A percentile compares a stretch with the other conserved stretches of the same genome.
phyloP scores from a whole-genome alignment of 2,797 vertebrate species.

The Echeneis naucrates region DNA sequence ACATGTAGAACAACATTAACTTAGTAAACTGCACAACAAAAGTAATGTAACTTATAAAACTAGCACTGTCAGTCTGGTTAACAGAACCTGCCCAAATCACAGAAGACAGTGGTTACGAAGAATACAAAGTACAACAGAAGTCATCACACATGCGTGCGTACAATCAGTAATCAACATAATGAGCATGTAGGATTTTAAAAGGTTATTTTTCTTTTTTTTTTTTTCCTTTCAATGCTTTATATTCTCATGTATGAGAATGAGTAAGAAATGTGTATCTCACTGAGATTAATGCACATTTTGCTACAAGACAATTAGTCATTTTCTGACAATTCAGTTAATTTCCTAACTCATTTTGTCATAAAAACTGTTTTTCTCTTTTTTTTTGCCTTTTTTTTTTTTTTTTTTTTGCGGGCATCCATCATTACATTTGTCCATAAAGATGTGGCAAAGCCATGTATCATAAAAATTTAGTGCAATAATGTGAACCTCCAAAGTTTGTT shows the following conservation, averaged over 20 bases:
- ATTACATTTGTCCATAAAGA: slow-evolving; percentile 96
- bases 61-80: slow-evolving; percentile 91
- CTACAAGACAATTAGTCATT: slow-evolving; percentile 99
- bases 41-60: slow-evolving; percentile 90
- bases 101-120: slow-evolving; percentile 96
- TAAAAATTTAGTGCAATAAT: slow-evolving; percentile 99
- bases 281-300: slow-evolving; percentile 99
- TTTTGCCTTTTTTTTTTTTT: slow-evolving; percentile 81
- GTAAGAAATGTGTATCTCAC: slow-evolving; percentile 99
- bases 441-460: slow-evolving; percentile 95
- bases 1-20: slow-evolving; percentile 94
- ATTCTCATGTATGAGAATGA: slow-evolving; percentile 99
- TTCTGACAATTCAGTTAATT: slow-evolving; percentile 90
- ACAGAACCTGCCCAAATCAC: slow-evolving; percentile 92
- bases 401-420: slow-evolving; percentile 89
- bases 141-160: slow-evolving; percentile 97
- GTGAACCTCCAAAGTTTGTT: slow-evolving; percentile 94
- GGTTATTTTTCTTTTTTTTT: slow-evolving; percentile 79
- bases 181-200: slow-evolving; percentile 93
- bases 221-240: slow-evolving; percentile 91
- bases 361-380: slow-evolving; percentile 76
- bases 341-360: slow-evolving; percentile 89
- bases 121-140: slow-evolving; percentile 96
- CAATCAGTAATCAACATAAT: slow-evolving; percentile 99
- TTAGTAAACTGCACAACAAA: slow-evolving; percentile 94